Base-by-base conservation (phyloP, 2,797 vertebrate genomes). In the Macropus fuliginosus region DNA sequence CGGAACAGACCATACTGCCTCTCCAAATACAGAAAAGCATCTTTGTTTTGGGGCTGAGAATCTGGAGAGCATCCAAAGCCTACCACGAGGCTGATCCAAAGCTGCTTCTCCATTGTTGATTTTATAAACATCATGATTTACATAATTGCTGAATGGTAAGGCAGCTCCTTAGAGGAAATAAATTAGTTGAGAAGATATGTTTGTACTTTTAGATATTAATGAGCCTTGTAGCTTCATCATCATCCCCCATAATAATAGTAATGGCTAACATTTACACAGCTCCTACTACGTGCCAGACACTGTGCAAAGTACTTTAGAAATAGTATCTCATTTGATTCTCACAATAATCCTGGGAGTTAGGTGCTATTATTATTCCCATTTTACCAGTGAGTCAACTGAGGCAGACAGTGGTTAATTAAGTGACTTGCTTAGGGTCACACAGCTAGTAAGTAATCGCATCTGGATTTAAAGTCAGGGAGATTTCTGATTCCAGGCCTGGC, bases 101-200 rank as follows among this genome's bases (percentile, higher is more conserved):
- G 91, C 74, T 89, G 57, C 24, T 95, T 97, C 94, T 28, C 89
- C 52, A 16, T 1, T 89, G 94, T 90, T 95, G 87, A 54, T 93
- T 96, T 97, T 92, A 97, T 96, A 98, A 98, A 97, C 56, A 92
- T 31, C 1, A 27, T 91, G 96, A 96, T 98, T 98, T 98, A 93
- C 66, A 55, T 91, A 98, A 98, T 66, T 94, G 54, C 89, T 93
- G 91, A 97, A 95, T 57, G 93, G 52, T 55, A 96, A 92, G 91
- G 55, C 12, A 92, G 91, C 66, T 50, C 52, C 34, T 92, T 74
- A 90, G 96, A 98, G 94, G 91, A 98, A 98, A 97, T 55, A 57
- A 40, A 54, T 97, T 93, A 96, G 91, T 87, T 91, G 55, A 54
- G 90, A 96, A 62, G n/a, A 59, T 0, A 0, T 3, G 74, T 92